Percentiles rank a stretch among this genome's conserved stretches.
Conservation (phyloP, 2,888 invertebrate genomes). For the Oligia strigilis region DNA sequence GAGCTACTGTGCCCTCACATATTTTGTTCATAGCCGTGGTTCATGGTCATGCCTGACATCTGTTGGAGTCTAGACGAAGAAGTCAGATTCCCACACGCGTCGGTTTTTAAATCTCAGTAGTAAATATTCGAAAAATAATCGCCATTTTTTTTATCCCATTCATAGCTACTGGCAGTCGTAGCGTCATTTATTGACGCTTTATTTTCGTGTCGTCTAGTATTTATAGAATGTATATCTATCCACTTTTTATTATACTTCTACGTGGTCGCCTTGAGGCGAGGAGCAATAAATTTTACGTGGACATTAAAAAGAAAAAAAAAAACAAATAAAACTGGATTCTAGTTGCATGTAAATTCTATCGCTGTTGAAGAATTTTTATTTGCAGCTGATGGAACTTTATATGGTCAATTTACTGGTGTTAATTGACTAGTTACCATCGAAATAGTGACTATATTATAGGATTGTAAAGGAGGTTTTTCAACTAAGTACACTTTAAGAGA, state of each 20-base stretch:
- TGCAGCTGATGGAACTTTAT: slow-evolving; percentile 2
- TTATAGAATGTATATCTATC: slow-evolving; percentile 34
- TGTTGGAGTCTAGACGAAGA: not conserved
- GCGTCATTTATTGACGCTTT: not conserved
- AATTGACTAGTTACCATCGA: slow-evolving; percentile 16
- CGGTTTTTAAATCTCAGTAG: not conserved
- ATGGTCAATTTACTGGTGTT: slow-evolving; percentile 25
- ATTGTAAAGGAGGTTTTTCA: not conserved
- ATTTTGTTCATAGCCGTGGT: too few species aligned
- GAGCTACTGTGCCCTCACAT: too few species aligned
- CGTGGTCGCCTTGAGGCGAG: slow-evolving; percentile 38
- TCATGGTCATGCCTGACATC: not conserved
- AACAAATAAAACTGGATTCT: slow-evolving; percentile 41
- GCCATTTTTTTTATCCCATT: slow-evolving; percentile 36
- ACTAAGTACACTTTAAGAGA: too few species aligned
- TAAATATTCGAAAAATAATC: not conserved
- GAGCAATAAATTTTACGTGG: slow-evolving; percentile 33
- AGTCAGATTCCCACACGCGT: not conserved
- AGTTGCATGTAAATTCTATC: slow-evolving; percentile 24
- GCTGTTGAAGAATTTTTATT: slow-evolving; percentile 18
- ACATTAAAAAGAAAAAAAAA: slow-evolving; percentile 28
- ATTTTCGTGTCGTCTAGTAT: slow-evolving; percentile 9
- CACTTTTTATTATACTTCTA: slow-evolving; percentile 36
- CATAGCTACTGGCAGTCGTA: slow-evolving; percentile 1
- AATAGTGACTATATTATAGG: slow-evolving; percentile 12